Percentiles rank a stretch among this genome's conserved stretches.
Conservation (phyloP, 2,797 vertebrate genomes). For the Enteromius trimaculatus region DNA sequence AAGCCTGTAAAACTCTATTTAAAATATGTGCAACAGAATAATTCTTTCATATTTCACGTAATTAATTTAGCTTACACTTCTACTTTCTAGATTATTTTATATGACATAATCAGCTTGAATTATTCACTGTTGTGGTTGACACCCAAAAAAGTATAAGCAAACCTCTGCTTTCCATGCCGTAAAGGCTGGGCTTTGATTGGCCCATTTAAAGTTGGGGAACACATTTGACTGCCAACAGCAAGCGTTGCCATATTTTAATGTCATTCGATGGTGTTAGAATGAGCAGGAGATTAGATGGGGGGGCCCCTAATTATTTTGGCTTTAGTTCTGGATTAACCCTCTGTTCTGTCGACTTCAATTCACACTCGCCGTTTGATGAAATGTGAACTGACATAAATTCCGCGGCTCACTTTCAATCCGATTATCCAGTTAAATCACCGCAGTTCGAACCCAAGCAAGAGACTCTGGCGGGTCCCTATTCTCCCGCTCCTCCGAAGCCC, state of each 20-base stretch:
- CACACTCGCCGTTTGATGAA: conserved; percentile 80
- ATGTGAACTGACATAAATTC: conserved; percentile 92
- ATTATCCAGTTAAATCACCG: conserved; percentile 85
- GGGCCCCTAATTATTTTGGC: conserved; percentile 90
- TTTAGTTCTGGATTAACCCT: conserved; percentile 88
- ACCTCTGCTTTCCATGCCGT: not conserved
- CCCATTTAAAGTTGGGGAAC: conserved; percentile 58
- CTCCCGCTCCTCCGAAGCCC: conserved; percentile 73
- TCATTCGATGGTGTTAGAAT: conserved; percentile 79
- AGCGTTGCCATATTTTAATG: conserved; percentile 61
- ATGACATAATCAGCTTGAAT: conserved; percentile 8
- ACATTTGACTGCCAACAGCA: conserved; percentile 52
- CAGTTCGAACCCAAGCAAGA: conserved; percentile 83
- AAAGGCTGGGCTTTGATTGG: conserved; percentile 52
- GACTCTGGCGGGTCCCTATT: conserved; percentile 82
- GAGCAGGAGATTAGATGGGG: conserved; percentile 87
- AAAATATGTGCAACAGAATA: not conserved
- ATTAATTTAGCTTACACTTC: not conserved
- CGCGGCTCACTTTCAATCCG: conserved; percentile 84
- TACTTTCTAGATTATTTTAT: not conserved
- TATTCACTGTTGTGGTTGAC: not conserved
- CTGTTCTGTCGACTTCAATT: conserved; percentile 82
- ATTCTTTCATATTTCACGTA: not conserved
- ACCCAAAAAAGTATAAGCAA: conserved; percentile 2
- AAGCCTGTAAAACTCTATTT: not conserved